Evolutionary conservation across 2,888 invertebrate genomes (phyloP).

Genomic region (Drosophila kambysellisi): DNA sequence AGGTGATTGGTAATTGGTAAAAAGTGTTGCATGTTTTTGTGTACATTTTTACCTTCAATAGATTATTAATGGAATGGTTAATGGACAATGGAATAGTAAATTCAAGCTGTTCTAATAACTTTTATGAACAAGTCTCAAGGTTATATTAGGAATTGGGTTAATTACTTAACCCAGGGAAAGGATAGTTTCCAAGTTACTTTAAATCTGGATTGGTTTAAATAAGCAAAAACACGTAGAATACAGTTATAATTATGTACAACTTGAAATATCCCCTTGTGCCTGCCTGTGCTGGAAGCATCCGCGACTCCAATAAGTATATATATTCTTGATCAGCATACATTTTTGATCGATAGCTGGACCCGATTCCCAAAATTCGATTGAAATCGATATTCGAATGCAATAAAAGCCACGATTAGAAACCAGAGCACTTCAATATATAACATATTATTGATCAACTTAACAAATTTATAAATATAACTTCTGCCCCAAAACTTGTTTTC

Average conservation of each 20-base stretch:
- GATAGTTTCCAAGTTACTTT: neutral
- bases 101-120: neutral
- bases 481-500: neutral
- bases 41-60: neutral
- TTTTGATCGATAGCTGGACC: neutral
- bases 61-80: neutral
- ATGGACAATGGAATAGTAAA: neutral
- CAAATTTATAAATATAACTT: neutral
- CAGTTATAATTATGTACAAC: neutral
- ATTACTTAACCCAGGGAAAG: neutral
- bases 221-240: neutral
- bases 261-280: neutral
- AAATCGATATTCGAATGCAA: neutral
- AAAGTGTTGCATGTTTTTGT: neutral
- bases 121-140: neutral
- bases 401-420: neutral
- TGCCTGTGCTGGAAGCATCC: neutral
- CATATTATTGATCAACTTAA: neutral
- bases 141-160: neutral
- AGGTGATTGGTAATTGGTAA: neutral
- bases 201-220: neutral
- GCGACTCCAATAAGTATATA: neutral
- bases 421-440: neutral
- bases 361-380: neutral
- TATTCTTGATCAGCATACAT: neutral